These are phyloP conservation scores for Phalera bucephala DNA, from an alignment of 2,888 invertebrate genomes.

Conservation along the genomic window DNA sequence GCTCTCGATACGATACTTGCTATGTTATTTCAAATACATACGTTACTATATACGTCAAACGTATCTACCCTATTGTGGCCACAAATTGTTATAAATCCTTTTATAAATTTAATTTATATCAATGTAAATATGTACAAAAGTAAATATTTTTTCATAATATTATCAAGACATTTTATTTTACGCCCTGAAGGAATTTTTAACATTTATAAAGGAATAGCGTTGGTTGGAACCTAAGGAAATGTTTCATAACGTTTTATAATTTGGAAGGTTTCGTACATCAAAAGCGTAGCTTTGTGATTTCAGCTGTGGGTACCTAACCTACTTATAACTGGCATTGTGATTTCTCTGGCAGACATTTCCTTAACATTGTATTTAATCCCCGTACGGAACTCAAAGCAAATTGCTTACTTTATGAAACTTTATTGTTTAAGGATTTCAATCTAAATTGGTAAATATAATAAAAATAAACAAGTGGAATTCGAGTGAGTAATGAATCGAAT, in stretches of 20 bases:
- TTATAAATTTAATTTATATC: slow-evolving; percentile 31
- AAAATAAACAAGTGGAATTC: no score
- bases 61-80: slow-evolving; percentile 23
- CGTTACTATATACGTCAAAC: slow-evolving; percentile 24
- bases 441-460: slow-evolving; percentile 8
- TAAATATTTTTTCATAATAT: slow-evolving; percentile 72
- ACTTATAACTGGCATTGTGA: slow-evolving; percentile 44
- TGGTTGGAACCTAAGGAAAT: slow-evolving; percentile 12
- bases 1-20: slow-evolving; percentile 5
- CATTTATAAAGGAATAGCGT: slow-evolving; percentile 5
- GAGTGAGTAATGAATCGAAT: no score
- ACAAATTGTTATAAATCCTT: slow-evolving; percentile 19
- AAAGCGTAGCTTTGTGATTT: slow-evolving; percentile 44
- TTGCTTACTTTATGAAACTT: slow-evolving; percentile 37
- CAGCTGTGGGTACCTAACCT: slow-evolving; percentile 31
- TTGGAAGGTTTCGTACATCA: slow-evolving; percentile 33
- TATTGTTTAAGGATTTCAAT: slow-evolving; percentile 13
- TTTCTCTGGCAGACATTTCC: slow-evolving; percentile 33
- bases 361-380: slow-evolving; percentile 38
- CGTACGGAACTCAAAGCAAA: slow-evolving; percentile 38
- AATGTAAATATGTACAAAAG: slow-evolving; percentile 72
- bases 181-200: not conserved
- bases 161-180: slow-evolving; percentile 20
- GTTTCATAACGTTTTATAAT: slow-evolving; percentile 31
- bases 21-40: slow-evolving; percentile 14